Percentiles rank a stretch among this genome's conserved stretches.
Evolutionary conservation across 2,797 vertebrate species (phyloP).

Genomic region (Eulemur rubriventer): DNA sequence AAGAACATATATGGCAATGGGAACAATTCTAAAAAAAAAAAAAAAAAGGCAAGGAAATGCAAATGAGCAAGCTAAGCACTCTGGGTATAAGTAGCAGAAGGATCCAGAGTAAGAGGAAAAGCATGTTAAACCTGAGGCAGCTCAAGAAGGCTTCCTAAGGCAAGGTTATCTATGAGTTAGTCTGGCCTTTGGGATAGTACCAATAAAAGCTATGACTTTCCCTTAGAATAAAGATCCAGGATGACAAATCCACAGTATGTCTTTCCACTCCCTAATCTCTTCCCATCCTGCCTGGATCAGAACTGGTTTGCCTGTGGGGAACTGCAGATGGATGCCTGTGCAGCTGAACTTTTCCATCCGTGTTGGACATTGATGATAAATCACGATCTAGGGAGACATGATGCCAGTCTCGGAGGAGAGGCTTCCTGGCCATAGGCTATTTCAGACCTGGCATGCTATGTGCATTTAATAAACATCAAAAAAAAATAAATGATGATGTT

Average conservation of each 20-base stretch:
- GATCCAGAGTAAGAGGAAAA: not conserved
- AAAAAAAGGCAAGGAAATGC: not conserved
- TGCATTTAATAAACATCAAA: conserved; percentile 39
- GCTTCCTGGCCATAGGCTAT: not conserved
- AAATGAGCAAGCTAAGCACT: not conserved
- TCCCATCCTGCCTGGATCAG: not conserved
- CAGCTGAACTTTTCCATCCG: not conserved
- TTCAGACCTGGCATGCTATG: not conserved
- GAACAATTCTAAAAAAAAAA: not conserved
- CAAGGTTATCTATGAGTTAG: not conserved
- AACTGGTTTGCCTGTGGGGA: not conserved
- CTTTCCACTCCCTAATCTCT: not conserved
- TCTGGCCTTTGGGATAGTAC: not conserved
- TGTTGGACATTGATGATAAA: not conserved
- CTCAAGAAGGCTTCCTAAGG: not conserved
- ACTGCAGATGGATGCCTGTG: not conserved
- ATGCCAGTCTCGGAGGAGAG: not conserved
- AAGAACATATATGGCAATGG: not conserved
- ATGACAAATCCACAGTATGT: not conserved
- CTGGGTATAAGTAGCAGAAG: not conserved
- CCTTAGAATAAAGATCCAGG: not conserved
- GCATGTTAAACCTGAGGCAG: not conserved
- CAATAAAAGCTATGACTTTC: not conserved
- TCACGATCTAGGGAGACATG: not conserved
- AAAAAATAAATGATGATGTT: not conserved